Evolutionary conservation across 2,797 vertebrate genomes (phyloP), one percentile per base, ranked within the genome.

Genomic region (Adelosebastes latens): DNA sequence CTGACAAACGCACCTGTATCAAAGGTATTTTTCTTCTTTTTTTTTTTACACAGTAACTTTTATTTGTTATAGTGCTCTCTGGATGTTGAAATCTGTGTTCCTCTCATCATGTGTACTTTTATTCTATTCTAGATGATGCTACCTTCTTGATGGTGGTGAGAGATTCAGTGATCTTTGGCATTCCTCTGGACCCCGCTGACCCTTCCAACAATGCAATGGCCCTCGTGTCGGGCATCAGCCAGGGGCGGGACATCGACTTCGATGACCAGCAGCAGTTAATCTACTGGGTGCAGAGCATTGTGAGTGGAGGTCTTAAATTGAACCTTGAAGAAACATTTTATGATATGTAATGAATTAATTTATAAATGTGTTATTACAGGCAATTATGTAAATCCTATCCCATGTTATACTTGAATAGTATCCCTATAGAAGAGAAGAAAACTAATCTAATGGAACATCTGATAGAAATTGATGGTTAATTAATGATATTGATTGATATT

Each of bases 1-100:
- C 81, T 11, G 97, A 99, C 92, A 89, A 92, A 52, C 91, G 94
- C 62, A 98, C 96, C 72, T 99, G 98, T 72, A 81, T 95, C 66
- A 96, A 93, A 97, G 98, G 98, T 99, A 92, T 7, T 3, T 29
- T 20, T 20, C 39, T 52, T n/a, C 22, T 46, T 7, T n/a, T 14
- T 36, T 63, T 34, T 49, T 49, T 8, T 42, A 42, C 39, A 49
- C 2, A 53, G 9, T n/a, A 12, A 7, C n/a, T 59, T 52, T n/a
- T 11, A 5, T 58, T 53, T 58, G 18, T 69, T 55, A n/a, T 24
- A 32, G 3, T 14, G 2, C 25, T 65, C 10, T 39, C 12, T n/a
- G 22, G 2, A n/a, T 60, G 10, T 12, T 25, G 14, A 55, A 56
- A 75, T 39, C 31, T 22, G 7, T 59, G 52, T 69, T 81, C 32